Conservation (phyloP, 2,113 vertebrate species). For the Psophia crepitans region DNA sequence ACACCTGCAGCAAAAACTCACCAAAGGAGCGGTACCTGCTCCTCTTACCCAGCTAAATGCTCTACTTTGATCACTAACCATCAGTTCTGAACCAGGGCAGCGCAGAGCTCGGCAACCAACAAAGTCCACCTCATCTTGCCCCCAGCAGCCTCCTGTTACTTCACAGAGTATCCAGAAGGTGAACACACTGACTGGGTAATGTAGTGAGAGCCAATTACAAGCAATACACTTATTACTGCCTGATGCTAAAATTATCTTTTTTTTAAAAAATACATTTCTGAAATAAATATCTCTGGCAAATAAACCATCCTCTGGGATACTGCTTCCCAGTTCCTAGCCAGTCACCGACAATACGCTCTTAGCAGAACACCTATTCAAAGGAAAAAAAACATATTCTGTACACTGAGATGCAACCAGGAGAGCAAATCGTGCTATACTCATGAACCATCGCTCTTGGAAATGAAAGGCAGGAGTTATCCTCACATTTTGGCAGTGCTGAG, state of each 20-base stretch:
- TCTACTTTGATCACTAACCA: neutral
- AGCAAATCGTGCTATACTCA: neutral
- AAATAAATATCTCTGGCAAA: neutral
- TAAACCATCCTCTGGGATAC: neutral
- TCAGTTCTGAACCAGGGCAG: neutral
- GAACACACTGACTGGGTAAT: neutral
- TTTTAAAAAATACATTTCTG: neutral
- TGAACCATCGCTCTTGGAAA: slow-evolving; percentile 7
- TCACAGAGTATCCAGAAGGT: neutral
- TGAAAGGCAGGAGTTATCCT: neutral
- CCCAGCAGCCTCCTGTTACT: neutral
- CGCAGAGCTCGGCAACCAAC: neutral
- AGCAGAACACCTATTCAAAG: neutral
- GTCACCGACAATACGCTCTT: neutral
- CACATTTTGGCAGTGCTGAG: slow-evolving; percentile 21
- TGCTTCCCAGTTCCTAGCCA: neutral
- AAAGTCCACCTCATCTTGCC: neutral
- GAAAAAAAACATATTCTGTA: neutral
- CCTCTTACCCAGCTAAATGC: neutral
- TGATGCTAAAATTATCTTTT: neutral
- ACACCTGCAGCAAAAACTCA: neutral
- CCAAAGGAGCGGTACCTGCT: neutral
- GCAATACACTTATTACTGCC: neutral
- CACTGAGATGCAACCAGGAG: neutral
- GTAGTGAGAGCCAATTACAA: neutral